phyloP scores from a whole-genome alignment of 2,888 invertebrate species.

The Macrophya annulata region DNA sequence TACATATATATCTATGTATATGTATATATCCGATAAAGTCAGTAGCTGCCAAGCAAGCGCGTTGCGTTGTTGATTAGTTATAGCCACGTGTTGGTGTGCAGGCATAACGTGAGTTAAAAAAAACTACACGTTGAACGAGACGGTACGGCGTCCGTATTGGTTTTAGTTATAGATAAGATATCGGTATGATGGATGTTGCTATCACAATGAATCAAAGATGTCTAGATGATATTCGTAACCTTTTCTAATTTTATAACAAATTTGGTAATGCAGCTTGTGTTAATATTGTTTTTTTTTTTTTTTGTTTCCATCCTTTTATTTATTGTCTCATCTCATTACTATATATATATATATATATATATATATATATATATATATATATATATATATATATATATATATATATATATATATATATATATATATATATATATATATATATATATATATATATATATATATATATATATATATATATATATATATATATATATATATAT shows the following conservation, averaged over 20 bases:
- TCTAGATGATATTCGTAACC: constrained; percentile 47
- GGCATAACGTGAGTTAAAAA: no score
- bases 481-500: no score
- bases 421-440: no score
- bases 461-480: no score
- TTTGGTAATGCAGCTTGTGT: not conserved
- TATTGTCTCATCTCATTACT: not conserved
- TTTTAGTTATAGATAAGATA: constrained; percentile 53
- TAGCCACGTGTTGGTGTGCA: constrained; percentile 21
- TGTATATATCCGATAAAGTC: not conserved
- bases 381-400: no score
- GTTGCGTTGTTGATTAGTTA: constrained; percentile 35
- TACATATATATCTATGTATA: not conserved
- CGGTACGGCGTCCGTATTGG: constrained; percentile 30
- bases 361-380: no score
- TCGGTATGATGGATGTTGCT: constrained; percentile 54
- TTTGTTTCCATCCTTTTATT: not conserved
- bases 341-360: no score
- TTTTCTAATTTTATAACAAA: not conserved
- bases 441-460: no score
- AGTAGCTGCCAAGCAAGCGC: constrained; percentile 24
- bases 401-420: no score
- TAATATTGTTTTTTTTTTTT: not conserved
- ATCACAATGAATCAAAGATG: constrained; percentile 57
- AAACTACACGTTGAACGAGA: constrained; percentile 2